Conservation (phyloP, 2,113 vertebrate genomes). For the Amia ocellicauda region DNA sequence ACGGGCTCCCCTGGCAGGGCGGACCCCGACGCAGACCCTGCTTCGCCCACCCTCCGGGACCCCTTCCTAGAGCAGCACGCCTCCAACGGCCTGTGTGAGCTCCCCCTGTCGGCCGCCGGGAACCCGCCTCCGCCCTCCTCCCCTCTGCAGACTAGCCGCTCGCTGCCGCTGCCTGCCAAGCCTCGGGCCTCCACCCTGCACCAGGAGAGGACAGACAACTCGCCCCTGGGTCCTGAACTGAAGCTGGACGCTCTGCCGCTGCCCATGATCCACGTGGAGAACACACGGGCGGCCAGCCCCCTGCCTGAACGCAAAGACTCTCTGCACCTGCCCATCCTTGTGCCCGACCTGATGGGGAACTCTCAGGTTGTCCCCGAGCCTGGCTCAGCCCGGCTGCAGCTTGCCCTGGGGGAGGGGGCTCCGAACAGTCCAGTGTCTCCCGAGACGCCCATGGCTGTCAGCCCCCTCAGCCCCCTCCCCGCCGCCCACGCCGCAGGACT, state of each 20-base stretch:
- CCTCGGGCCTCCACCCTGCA: conserved; percentile 51
- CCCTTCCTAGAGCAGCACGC: conserved; percentile 14
- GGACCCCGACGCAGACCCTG: not conserved
- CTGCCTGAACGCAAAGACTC: conserved; percentile 32
- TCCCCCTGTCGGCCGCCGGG: conserved; percentile 20
- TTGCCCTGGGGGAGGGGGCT: not conserved
- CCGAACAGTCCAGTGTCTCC: conserved; percentile 1
- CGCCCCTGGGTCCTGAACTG: conserved; percentile 31
- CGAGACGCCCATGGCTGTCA: conserved; percentile 25
- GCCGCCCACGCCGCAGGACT: not conserved
- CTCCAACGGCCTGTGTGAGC: conserved; percentile 28
- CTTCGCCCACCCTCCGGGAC: conserved; percentile 14
- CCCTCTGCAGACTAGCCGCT: too few relatives aligned
- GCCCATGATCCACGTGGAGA: not conserved
- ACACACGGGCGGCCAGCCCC: conserved; percentile 19
- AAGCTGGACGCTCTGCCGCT: conserved; percentile 22
- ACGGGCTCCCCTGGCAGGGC: not conserved
- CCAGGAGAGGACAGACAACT: conserved; percentile 40
- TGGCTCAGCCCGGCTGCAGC: conserved; percentile 5
- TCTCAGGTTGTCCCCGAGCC: conserved; percentile 24
- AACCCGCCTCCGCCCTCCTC: conserved; percentile 9
- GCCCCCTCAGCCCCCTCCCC: conserved; percentile 25
- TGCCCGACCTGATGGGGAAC: conserved; percentile 23
- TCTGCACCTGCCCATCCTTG: conserved; percentile 25
- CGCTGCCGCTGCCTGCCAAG: conserved; percentile 32